A percentile compares a stretch with the other conserved stretches of the same genome.
phyloP scores from a whole-genome alignment of 2,888 invertebrate genomes.

The Erynnis tages region DNA sequence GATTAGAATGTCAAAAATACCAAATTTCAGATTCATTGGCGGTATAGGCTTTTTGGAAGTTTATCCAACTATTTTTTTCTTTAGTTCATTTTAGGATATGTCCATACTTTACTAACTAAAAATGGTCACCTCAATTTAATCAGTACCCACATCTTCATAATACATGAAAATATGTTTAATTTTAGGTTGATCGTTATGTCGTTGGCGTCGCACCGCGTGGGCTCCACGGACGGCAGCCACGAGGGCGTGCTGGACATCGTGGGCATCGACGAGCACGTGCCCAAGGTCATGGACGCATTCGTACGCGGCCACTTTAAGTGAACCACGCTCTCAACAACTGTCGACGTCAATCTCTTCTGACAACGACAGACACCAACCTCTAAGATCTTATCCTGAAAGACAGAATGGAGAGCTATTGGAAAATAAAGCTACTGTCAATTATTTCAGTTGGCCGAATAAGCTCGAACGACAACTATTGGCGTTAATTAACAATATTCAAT shows the following conservation, averaged over 20 bases:
- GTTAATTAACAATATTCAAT: no score
- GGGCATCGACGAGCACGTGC: slow-evolving; percentile 84
- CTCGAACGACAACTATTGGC: no score
- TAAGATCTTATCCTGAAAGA: slow-evolving; percentile 3
- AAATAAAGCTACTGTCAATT: not conserved
- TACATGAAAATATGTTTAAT: not conserved
- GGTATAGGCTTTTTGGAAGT: no score
- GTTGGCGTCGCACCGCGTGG: slow-evolving; percentile 76
- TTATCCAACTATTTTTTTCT: no score
- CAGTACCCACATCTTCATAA: no score
- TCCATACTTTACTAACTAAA: no score
- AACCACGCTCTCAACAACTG: no score
- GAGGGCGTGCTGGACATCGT: slow-evolving; percentile 82
- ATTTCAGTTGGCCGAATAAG: not conserved
- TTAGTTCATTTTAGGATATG: no score
- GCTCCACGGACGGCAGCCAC: slow-evolving; percentile 69
- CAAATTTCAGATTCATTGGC: no score
- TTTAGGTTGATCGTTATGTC: slow-evolving; percentile 82
- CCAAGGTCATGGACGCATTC: slow-evolving; percentile 84
- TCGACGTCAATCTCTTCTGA: slow-evolving; percentile 12
- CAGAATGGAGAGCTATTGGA: not conserved
- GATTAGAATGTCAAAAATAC: no score
- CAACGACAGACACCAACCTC: slow-evolving; percentile 5
- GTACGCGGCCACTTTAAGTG: slow-evolving; percentile 77
- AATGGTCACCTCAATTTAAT: no score